phyloP scores from a whole-genome alignment of 2,888 invertebrate genomes.

The Petrolisthes cinctipes region DNA sequence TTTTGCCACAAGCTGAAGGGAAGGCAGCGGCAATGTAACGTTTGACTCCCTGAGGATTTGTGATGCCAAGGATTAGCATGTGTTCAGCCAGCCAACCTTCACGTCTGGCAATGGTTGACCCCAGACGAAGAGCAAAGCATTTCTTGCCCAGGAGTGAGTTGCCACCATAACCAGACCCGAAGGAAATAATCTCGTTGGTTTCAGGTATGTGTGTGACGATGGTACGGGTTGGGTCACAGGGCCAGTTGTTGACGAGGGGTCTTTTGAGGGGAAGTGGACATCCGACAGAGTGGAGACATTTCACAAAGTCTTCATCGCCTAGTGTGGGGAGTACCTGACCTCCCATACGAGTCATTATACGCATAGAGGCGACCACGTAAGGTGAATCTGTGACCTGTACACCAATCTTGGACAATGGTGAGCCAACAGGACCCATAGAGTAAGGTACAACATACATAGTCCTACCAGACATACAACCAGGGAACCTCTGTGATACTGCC shows the following conservation, averaged over 20 bases:
- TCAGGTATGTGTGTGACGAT: conserved; percentile 91
- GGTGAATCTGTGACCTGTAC: conserved; percentile 96
- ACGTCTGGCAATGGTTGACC: conserved; percentile 92
- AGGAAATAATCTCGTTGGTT: conserved; percentile 87
- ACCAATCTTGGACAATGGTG: conserved; percentile 94
- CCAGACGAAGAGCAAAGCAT: conserved; percentile 95
- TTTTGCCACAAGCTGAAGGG: conserved; percentile 99
- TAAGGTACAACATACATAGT: conserved; percentile 99
- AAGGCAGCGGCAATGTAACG: conserved; percentile 96
- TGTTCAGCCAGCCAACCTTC: conserved; percentile 99
- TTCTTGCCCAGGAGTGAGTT: conserved; percentile 97
- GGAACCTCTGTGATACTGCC: conserved; percentile 87
- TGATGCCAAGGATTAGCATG: conserved; percentile 97
- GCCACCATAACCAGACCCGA: conserved; percentile 96
- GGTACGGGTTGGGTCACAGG: conserved; percentile 94
- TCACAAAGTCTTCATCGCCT: conserved; percentile 72
- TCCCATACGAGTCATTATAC: conserved; percentile 96
- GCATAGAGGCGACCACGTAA: conserved; percentile 98
- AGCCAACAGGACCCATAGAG: conserved; percentile 98
- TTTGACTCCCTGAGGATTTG: conserved; percentile 89
- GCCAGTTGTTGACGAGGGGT: conserved; percentile 82
- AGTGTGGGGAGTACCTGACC: conserved; percentile 74
- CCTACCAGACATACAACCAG: conserved; percentile 89
- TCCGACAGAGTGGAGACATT: conserved; percentile 94
- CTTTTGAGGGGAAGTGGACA: conserved; percentile 77